Evolutionary conservation across 2,797 vertebrate species (phyloP).

Genomic region (Limnodromus scolopaceus): DNA sequence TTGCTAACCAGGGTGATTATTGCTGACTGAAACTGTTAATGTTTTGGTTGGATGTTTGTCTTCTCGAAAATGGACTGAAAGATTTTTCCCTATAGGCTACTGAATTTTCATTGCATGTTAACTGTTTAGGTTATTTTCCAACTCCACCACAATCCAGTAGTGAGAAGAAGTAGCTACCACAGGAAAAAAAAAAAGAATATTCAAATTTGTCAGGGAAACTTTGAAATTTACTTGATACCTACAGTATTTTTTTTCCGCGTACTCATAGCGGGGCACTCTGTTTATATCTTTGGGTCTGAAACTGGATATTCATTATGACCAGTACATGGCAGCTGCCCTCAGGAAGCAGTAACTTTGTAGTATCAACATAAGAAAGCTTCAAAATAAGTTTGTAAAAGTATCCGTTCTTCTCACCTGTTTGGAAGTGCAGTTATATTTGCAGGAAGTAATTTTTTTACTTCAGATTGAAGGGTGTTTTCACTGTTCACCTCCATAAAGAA

Average conservation of each 20-base stretch:
- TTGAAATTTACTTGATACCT: not conserved
- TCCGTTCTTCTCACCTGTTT: not conserved
- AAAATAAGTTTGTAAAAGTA: not conserved
- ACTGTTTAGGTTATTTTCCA: slow-evolving; percentile 35
- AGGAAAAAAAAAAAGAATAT: not conserved
- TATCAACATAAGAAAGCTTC: not conserved
- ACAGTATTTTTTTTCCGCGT: not conserved
- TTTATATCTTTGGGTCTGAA: not conserved
- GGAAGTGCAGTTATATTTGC: not conserved
- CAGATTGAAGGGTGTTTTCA: slow-evolving; percentile 60
- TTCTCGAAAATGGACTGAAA: slow-evolving; percentile 50
- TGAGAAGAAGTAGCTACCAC: not conserved
- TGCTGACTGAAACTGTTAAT: slow-evolving; percentile 59
- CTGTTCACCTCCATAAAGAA: slow-evolving; percentile 74
- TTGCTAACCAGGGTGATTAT: slow-evolving; percentile 61
- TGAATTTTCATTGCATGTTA: slow-evolving; percentile 66
- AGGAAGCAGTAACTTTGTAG: not conserved
- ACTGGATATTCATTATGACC: not conserved
- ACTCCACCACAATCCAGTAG: not conserved
- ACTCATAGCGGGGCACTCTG: not conserved
- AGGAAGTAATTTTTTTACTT: slow-evolving; percentile 44
- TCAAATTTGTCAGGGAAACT: not conserved
- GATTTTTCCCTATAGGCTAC: slow-evolving; percentile 49
- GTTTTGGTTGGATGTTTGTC: slow-evolving; percentile 64
- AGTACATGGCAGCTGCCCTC: not conserved